A percentile compares a stretch with the other conserved stretches of the same genome.
These are phyloP conservation scores for Torymus aiolomorphi DNA, from an alignment of 2,888 invertebrate genomes.

Conservation along the genomic window DNA sequence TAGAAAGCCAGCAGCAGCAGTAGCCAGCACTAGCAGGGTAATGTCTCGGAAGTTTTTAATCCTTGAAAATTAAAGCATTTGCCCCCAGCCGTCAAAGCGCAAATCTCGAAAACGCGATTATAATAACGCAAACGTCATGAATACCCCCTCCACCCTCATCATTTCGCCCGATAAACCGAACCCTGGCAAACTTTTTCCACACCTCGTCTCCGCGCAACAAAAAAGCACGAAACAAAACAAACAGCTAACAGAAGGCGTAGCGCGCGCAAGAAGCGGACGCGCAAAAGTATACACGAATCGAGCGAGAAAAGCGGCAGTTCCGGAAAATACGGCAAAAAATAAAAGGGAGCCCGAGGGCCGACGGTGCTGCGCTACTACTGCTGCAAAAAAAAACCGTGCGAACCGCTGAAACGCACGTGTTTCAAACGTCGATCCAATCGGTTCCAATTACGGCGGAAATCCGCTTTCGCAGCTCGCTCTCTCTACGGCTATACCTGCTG, in stretches of 20 bases:
- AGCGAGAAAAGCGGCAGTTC: constrained; percentile 22
- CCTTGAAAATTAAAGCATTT: too few species aligned
- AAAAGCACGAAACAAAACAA: neutral
- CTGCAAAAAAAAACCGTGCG: constrained; percentile 11
- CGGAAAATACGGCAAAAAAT: constrained; percentile 19
- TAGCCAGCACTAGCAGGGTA: too few species aligned
- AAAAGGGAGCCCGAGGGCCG: constrained; percentile 10
- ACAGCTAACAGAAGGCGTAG: constrained; percentile 5
- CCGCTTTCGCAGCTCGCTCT: constrained; percentile 56
- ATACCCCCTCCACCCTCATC: too few species aligned
- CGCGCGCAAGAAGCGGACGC: neutral
- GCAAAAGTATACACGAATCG: constrained; percentile 11
- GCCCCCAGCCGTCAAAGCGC: too few species aligned
- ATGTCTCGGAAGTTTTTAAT: too few species aligned
- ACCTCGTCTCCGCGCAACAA: too few species aligned
- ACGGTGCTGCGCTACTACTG: neutral
- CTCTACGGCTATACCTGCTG: constrained; percentile 55
- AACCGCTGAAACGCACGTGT: constrained; percentile 59
- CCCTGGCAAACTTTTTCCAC: too few species aligned
- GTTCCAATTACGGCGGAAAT: constrained; percentile 62
- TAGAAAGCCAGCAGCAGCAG: too few species aligned
- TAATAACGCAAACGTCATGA: too few species aligned
- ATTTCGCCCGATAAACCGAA: too few species aligned
- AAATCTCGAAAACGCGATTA: too few species aligned
- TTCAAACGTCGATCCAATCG: constrained; percentile 62